A percentile compares a stretch with the other conserved stretches of the same genome.
These are phyloP conservation scores for Steatornis caripensis DNA, from an alignment of 2,113 vertebrate species.

Conservation along the genomic window DNA sequence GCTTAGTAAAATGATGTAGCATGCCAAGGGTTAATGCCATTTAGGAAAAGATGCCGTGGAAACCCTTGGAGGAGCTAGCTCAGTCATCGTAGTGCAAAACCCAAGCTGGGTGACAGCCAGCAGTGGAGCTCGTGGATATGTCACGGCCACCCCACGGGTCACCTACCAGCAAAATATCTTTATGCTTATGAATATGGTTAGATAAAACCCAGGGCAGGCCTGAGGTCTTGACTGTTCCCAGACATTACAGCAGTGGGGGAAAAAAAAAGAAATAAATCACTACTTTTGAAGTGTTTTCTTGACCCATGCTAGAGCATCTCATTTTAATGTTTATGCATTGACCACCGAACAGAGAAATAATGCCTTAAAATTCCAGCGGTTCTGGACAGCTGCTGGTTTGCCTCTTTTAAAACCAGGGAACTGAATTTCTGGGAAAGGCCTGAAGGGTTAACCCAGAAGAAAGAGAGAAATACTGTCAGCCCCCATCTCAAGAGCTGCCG, in stretches of 20 bases:
- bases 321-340: not conserved
- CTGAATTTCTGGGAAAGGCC: not conserved
- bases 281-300: not conserved
- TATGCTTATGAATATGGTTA: not conserved
- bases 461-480: fast-evolving
- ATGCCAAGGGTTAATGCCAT: not conserved
- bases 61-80: not conserved
- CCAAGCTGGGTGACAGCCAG: not conserved
- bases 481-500: fast-evolving
- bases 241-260: no score
- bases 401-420: not conserved
- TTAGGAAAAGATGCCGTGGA: not conserved
- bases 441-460: not conserved
- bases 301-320: not conserved
- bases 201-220: not conserved
- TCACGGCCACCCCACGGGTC: not conserved
- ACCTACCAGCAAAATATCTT: not conserved
- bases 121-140: not conserved
- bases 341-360: not conserved
- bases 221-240: not conserved
- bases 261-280: not conserved
- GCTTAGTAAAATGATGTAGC: not conserved
- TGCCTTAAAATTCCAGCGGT: not conserved
- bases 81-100: not conserved
- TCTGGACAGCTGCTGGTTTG: not conserved